Conservation (phyloP, 2,797 vertebrate species). For the Siniperca undulata region DNA sequence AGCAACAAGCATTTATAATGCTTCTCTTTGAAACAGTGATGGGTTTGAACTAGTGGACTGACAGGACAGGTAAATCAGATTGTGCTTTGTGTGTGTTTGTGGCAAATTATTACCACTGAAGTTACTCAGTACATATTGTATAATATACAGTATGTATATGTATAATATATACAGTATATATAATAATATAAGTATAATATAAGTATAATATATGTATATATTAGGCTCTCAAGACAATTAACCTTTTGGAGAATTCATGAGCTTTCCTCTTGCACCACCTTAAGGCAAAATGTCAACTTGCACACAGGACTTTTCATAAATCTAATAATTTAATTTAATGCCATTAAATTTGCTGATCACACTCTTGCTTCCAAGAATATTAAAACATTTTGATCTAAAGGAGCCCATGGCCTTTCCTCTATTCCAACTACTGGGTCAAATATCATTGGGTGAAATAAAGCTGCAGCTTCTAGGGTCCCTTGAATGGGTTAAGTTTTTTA, state of each 20-base stretch:
- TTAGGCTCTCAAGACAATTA: neutral
- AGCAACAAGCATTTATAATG: neutral
- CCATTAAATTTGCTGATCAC: neutral
- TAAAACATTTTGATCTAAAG: neutral
- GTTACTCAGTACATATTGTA: neutral
- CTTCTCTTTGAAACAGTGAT: neutral
- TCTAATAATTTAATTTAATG: neutral
- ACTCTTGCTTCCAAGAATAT: neutral
- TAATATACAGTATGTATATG: neutral
- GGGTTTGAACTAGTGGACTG: neutral
- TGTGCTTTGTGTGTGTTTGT: neutral
- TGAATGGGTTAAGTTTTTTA: neutral
- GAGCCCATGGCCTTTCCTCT: neutral
- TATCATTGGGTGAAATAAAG: neutral
- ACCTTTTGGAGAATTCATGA: neutral
- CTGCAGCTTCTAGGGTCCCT: neutral
- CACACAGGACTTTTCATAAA: neutral
- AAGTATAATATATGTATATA: neutral
- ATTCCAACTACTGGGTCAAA: conserved; percentile 27
- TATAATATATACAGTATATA: neutral
- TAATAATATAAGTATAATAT: neutral
- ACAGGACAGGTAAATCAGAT: neutral
- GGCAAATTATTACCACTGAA: neutral
- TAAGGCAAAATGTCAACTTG: conserved; percentile 19
- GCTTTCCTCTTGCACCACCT: conserved; percentile 37